A percentile compares a stretch with the other conserved stretches of the same genome.
Evolutionary conservation across 2,113 vertebrate species (phyloP).

Genomic region (Oryzias melastigma): DNA sequence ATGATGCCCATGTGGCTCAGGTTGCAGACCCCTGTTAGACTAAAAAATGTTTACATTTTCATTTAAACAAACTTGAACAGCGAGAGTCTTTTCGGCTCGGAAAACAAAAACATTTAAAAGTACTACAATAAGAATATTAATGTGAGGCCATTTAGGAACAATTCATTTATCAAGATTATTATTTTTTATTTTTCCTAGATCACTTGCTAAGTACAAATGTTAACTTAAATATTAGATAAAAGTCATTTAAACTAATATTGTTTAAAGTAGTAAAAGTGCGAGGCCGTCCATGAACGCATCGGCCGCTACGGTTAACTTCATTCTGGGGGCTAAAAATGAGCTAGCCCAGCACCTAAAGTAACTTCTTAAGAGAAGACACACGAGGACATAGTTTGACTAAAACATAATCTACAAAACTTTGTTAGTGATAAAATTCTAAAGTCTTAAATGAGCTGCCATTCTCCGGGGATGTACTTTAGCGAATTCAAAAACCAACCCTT

Average conservation of each 20-base stretch:
- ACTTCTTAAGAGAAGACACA: neutral
- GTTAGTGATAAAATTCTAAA: rapidly evolving
- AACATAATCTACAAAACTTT: neutral
- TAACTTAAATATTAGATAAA: too few species aligned
- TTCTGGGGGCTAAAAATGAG: neutral
- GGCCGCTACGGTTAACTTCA: neutral
- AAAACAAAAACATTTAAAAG: neutral
- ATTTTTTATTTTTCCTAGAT: too few species aligned
- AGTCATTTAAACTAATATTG: neutral
- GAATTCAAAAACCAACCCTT: constrained; percentile 18
- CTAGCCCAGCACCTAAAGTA: neutral
- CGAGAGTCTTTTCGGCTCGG: neutral
- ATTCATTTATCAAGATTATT: constrained; percentile 3
- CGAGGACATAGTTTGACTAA: neutral
- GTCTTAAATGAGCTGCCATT: rapidly evolving
- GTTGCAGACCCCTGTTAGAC: too few species aligned
- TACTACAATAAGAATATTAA: constrained; percentile 1
- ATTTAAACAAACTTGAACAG: too few species aligned
- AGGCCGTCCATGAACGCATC: neutral
- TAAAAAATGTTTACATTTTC: too few species aligned
- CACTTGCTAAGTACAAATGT: too few species aligned
- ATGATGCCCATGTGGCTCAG: too few species aligned
- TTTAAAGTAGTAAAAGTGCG: neutral
- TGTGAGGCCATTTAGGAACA: constrained; percentile 18
- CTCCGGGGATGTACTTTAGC: neutral